phyloP scores from a whole-genome alignment of 1,140 invertebrate genomes.

The Musca vetustissima region DNA sequence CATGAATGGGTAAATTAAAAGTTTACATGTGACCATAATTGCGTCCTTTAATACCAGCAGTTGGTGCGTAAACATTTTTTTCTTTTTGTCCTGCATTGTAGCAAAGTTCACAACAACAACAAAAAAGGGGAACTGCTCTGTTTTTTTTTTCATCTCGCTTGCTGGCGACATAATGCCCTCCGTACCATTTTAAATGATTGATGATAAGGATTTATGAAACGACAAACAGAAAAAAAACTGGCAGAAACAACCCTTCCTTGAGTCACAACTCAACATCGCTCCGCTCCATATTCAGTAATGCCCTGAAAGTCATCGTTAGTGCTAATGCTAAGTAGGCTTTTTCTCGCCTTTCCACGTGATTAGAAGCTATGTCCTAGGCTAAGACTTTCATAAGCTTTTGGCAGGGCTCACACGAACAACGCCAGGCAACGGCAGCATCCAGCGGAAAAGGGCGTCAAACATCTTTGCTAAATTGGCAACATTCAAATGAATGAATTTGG shows the following conservation, averaged over 20 bases:
- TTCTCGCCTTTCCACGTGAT: conserved; percentile 55
- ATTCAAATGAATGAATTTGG: conserved; percentile 13
- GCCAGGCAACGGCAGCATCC: neutral
- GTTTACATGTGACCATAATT: conserved; percentile 19
- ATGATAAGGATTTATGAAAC: conserved; percentile 44
- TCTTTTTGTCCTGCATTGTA: neutral
- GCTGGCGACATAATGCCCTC: neutral
- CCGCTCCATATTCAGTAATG: neutral
- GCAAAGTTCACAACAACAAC: conserved; percentile 22
- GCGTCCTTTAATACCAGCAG: conserved; percentile 47
- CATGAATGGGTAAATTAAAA: conserved; percentile 20
- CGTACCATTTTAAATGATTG: conserved; percentile 55
- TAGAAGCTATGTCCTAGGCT: conserved; percentile 35
- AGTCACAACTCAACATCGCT: neutral
- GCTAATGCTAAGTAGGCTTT: conserved; percentile 50
- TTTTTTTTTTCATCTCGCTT: too few species aligned
- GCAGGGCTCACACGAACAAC: neutral
- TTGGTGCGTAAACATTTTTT: conserved; percentile 42
- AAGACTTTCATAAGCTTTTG: neutral
- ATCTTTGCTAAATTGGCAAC: conserved; percentile 21
- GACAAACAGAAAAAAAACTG: neutral
- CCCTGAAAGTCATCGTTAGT: conserved; percentile 31
- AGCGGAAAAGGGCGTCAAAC: neutral
- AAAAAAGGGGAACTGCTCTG: neutral
- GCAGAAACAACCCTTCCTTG: conserved; percentile 34